Evolutionary conservation across 2,888 invertebrate genomes (phyloP).

Genomic region (Pecten maximus): DNA sequence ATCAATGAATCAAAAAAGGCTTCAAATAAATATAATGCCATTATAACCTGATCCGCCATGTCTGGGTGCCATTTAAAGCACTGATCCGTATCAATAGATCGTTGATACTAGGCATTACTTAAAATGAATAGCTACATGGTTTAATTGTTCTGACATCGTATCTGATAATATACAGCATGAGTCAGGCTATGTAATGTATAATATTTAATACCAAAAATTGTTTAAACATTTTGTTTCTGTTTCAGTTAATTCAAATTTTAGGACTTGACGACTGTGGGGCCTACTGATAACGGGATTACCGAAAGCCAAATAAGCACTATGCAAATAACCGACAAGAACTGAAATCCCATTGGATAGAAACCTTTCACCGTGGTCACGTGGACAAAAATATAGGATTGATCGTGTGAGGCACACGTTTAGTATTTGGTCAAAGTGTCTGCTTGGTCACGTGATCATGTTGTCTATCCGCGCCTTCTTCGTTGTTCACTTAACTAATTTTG

Average conservation of each 20-base stretch:
- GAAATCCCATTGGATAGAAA: constrained; percentile 11
- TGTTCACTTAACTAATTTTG: neutral
- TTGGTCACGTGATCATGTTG: neutral
- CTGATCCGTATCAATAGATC: too few species aligned
- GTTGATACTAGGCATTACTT: too few species aligned
- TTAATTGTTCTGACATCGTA: too few species aligned
- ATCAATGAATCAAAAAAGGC: too few species aligned
- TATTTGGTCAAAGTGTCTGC: neutral
- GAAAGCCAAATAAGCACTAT: constrained; percentile 33
- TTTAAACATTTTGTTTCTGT: neutral
- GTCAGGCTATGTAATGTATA: neutral
- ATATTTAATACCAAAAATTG: neutral
- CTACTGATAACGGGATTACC: neutral
- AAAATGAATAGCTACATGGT: too few species aligned
- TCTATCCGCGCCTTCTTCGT: neutral
- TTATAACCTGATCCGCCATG: neutral
- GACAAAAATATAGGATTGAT: neutral
- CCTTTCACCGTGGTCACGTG: neutral
- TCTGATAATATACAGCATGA: too few species aligned
- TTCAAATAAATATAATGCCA: neutral
- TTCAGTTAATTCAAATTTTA: constrained; percentile 26
- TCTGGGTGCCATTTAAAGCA: neutral
- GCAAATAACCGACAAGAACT: neutral
- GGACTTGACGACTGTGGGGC: constrained; percentile 2
- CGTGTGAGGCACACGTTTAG: neutral